Percentiles rank a stretch among this genome's conserved stretches.
phyloP scores from a whole-genome alignment of 2,888 invertebrate genomes.

The Lymantria dispar region DNA sequence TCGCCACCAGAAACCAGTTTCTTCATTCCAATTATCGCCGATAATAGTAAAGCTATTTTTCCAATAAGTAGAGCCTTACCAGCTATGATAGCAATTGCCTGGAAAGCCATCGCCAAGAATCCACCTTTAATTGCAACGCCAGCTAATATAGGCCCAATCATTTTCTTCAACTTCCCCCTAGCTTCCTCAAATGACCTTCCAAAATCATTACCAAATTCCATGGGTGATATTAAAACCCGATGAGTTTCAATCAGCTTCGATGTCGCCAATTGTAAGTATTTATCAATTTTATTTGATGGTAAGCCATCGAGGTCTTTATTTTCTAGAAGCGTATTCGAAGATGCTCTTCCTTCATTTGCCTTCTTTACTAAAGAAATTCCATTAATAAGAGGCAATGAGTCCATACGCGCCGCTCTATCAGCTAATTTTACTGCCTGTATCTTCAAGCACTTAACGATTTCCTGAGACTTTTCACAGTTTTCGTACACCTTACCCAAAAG shows the following conservation, averaged over 20 bases:
- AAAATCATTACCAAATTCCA: slow-evolving; percentile 63
- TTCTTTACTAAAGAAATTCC: slow-evolving; percentile 83
- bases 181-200: slow-evolving; percentile 78
- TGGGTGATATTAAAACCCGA: slow-evolving; percentile 78
- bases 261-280: slow-evolving; percentile 79
- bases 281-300: slow-evolving; percentile 83
- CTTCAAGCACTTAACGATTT: slow-evolving; percentile 87
- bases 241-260: slow-evolving; percentile 84
- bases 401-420: slow-evolving; percentile 84
- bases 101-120: slow-evolving; percentile 88
- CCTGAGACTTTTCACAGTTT: slow-evolving; percentile 84
- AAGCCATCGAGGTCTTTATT: slow-evolving; percentile 83
- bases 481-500: slow-evolving; percentile 80
- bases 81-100: slow-evolving; percentile 88
- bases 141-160: slow-evolving; percentile 85
- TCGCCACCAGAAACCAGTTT: slow-evolving; percentile 86
- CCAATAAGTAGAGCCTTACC: slow-evolving; percentile 92
- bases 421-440: slow-evolving; percentile 85
- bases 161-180: slow-evolving; percentile 84
- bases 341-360: slow-evolving; percentile 66
- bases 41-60: slow-evolving; percentile 91
- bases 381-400: slow-evolving; percentile 83
- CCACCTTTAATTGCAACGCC: slow-evolving; percentile 87
- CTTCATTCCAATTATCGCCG: slow-evolving; percentile 90
- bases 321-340: slow-evolving; percentile 78